These are phyloP conservation scores for Diphyllodes magnificus DNA, from an alignment of 2,113 vertebrate species.

Conservation along the genomic window DNA sequence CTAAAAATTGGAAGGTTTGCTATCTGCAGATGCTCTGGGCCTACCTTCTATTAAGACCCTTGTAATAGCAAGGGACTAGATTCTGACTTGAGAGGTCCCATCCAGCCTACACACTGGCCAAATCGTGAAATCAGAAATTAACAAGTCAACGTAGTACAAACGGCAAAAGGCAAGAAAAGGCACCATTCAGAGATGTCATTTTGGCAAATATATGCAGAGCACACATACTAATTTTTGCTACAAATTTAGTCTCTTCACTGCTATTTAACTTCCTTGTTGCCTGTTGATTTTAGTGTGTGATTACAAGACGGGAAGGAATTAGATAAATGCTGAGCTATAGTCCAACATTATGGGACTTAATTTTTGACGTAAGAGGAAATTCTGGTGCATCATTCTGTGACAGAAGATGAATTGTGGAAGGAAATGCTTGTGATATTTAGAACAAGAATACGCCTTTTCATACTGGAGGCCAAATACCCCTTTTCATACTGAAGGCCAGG, in stretches of 20 bases:
- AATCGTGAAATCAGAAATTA: neutral
- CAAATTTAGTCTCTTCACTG: neutral
- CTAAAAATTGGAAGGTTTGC: neutral
- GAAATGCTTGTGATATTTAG: neutral
- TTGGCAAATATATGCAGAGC: neutral
- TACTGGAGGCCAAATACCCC: neutral
- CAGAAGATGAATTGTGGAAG: neutral
- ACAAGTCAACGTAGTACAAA: neutral
- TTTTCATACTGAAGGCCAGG: neutral
- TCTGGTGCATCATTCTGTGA: neutral
- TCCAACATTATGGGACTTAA: neutral
- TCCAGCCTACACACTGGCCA: fast-evolving
- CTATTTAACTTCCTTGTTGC: neutral
- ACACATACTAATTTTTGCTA: neutral
- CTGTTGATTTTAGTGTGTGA: neutral
- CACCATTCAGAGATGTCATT: neutral
- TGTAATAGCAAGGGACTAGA: neutral
- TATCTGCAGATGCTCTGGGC: neutral
- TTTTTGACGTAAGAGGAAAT: neutral
- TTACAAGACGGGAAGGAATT: neutral
- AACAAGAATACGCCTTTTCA: neutral
- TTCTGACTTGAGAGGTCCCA: neutral
- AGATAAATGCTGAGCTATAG: neutral
- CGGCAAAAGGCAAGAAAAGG: neutral
- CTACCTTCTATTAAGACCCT: neutral